Conservation (phyloP, 2,113 vertebrate species). For the Tragelaphus strepsiceros region DNA sequence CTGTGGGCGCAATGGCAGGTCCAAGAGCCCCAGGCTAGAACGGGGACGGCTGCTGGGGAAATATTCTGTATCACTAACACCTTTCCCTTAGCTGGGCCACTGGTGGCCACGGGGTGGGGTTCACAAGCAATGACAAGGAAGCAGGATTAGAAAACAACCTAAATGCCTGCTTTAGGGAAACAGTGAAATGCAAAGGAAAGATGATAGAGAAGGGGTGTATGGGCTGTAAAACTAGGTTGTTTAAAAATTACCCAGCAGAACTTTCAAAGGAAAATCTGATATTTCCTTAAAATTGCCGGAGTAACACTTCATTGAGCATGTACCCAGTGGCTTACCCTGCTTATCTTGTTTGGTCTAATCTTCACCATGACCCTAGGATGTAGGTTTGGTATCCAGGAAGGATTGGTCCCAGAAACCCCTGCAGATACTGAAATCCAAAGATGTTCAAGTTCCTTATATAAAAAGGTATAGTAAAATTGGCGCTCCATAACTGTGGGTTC, state of each 20-base stretch:
- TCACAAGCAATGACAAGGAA: background rate
- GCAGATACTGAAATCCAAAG: background rate
- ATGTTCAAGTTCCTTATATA: background rate
- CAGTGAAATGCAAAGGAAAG: background rate
- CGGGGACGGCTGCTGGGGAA: rapidly evolving
- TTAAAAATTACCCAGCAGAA: background rate
- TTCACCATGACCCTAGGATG: background rate
- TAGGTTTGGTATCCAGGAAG: background rate
- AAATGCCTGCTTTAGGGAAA: background rate
- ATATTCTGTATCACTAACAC: background rate
- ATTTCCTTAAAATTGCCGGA: background rate
- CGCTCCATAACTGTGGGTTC: background rate
- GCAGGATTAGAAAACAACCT: background rate
- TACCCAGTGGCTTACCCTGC: background rate
- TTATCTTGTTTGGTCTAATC: background rate
- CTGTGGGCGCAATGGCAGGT: rapidly evolving
- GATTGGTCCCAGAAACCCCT: background rate
- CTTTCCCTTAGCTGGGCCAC: background rate
- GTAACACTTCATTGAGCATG: background rate
- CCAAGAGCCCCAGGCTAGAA: background rate
- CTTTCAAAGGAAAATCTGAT: background rate
- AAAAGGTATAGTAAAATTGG: background rate
- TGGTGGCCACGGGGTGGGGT: rapidly evolving
- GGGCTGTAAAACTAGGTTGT: background rate
- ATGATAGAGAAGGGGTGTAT: background rate